Conservation (phyloP, 2,888 invertebrate species). For the Philonicus albiceps region DNA sequence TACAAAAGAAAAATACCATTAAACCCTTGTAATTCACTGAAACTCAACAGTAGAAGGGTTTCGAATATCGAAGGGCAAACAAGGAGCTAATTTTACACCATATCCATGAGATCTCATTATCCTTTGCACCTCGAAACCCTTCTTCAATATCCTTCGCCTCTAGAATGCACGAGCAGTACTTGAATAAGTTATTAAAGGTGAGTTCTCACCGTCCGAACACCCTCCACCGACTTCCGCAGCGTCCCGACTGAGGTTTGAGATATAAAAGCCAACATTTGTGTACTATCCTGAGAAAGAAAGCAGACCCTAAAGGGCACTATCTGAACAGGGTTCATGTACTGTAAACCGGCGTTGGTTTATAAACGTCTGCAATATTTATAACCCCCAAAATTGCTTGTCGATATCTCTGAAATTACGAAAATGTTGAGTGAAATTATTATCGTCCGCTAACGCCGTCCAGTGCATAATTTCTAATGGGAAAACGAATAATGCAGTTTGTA, state of each 20-base stretch:
- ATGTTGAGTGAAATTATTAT: constrained; percentile 17
- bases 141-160: not conserved
- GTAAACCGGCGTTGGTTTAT: not conserved
- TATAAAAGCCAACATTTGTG: not conserved
- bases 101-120: constrained; percentile 13
- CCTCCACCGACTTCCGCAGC: not conserved
- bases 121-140: not conserved
- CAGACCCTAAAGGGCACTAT: not conserved
- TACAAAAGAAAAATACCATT: not conserved
- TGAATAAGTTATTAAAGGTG: constrained; percentile 22
- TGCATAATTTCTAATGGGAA: not conserved
- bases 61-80: not conserved
- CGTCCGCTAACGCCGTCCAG: not conserved
- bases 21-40: not conserved
- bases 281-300: not conserved
- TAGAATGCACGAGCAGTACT: not conserved
- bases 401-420: constrained; percentile 27
- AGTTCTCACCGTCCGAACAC: not conserved
- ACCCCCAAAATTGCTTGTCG: constrained; percentile 9
- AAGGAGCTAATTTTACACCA: not conserved
- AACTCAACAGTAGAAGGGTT: not conserved
- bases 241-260: not conserved
- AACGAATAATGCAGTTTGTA: not conserved
- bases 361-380: constrained; percentile 22
- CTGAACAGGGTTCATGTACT: not conserved